phyloP scores from a whole-genome alignment of 92 coral and sea anemone genomes.

The Phenganax stokvisi region DNA sequence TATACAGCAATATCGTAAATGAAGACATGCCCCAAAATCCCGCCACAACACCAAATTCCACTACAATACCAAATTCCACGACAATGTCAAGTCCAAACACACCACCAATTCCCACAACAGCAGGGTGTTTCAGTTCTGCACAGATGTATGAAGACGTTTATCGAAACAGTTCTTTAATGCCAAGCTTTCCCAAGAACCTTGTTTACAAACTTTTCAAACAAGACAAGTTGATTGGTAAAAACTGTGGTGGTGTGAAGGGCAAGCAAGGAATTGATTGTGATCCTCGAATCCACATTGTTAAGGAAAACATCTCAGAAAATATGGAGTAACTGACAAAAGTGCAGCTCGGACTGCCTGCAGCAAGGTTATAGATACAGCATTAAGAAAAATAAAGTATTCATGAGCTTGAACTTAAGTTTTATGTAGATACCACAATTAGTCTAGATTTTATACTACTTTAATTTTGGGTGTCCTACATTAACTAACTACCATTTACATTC shows the following conservation, averaged over 20 bases:
- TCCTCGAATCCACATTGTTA: constrained; percentile 2
- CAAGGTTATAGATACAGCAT: constrained; percentile 11
- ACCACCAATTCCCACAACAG: not conserved
- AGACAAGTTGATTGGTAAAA: not conserved
- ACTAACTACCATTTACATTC: too few relatives aligned
- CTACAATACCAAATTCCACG: not conserved
- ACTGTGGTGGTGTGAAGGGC: constrained; percentile 7
- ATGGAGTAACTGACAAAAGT: constrained; percentile 6
- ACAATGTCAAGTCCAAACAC: not conserved
- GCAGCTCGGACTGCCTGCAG: constrained; percentile 2
- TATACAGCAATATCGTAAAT: not conserved
- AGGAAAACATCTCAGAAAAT: not conserved
- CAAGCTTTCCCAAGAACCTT: constrained; percentile 6
- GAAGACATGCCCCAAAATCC: not conserved
- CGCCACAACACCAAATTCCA: not conserved
- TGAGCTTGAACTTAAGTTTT: too few relatives aligned
- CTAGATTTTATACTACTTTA: not conserved
- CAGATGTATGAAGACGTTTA: constrained; percentile 4
- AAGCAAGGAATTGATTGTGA: constrained; percentile 2
- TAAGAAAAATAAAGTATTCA: constrained; percentile 1
- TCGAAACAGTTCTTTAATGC: not conserved
- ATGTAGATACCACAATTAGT: not conserved
- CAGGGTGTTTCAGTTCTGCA: not conserved
- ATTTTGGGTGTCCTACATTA: too few relatives aligned
- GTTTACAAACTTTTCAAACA: not conserved